Evolutionary conservation across 30 jellyfish, hydroid and myxozoan genomes (phyloP).

Genomic region (Aurelia sp.): DNA sequence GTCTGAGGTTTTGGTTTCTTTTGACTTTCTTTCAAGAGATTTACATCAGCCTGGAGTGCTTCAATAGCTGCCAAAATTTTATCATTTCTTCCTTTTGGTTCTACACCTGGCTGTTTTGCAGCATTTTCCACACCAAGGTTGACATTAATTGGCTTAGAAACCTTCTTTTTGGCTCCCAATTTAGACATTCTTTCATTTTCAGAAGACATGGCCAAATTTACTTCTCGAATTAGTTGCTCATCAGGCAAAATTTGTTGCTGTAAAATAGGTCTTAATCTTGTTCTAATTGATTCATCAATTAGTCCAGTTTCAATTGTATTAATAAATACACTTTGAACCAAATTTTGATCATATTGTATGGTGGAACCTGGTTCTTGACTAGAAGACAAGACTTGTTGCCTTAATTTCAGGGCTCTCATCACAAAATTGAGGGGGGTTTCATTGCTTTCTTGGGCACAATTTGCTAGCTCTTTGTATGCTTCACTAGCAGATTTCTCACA

Average conservation of each 20-base stretch:
- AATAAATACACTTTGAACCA: constrained; percentile 24
- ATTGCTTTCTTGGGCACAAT: constrained; percentile 37
- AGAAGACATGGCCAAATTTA: not conserved
- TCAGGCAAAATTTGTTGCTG: constrained; percentile 8
- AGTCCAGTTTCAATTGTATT: constrained; percentile 48
- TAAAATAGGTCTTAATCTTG: constrained; percentile 8
- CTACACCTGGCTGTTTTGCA: constrained; percentile 23
- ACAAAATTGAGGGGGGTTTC: constrained; percentile 13
- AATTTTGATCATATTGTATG: constrained; percentile 1
- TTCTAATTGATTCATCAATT: constrained; percentile 32
- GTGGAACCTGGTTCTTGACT: constrained; percentile 31
- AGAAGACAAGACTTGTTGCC: not conserved
- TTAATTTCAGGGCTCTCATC: constrained; percentile 22
- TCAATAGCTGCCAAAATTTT: constrained; percentile 26
- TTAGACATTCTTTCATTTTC: constrained; percentile 14
- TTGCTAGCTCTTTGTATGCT: constrained; percentile 29
- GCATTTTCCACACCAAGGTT: constrained; percentile 14
- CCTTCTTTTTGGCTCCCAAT: constrained; percentile 17
- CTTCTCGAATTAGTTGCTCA: constrained; percentile 8
- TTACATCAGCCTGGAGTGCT: constrained; percentile 28
- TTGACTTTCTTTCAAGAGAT: not conserved
- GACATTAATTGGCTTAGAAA: constrained; percentile 10
- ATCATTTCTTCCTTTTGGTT: constrained; percentile 11
- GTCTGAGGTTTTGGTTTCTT: not conserved
- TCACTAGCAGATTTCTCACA: constrained; percentile 54